These are phyloP conservation scores for Schizaphis graminum DNA, from an alignment of 2,888 invertebrate genomes.

Conservation along the genomic window DNA sequence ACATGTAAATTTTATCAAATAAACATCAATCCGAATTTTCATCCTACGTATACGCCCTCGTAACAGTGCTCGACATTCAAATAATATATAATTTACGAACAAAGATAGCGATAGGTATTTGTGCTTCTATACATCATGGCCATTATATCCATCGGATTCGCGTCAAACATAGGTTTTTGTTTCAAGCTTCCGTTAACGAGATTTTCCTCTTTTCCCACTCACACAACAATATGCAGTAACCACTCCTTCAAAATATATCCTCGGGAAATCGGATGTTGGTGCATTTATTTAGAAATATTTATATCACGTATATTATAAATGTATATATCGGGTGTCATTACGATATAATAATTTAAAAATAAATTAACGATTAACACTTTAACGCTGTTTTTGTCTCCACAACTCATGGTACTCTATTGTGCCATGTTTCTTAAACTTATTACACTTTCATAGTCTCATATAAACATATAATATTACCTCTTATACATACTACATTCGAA, in stretches of 20 bases:
- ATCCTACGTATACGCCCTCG: background rate
- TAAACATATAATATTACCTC: background rate
- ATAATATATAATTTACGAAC: background rate
- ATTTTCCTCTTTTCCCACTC: background rate
- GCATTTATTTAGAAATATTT: background rate
- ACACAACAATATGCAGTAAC: background rate
- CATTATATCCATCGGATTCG: background rate
- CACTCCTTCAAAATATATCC: background rate
- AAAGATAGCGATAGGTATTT: background rate
- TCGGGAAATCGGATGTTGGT: background rate
- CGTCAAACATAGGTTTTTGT: background rate
- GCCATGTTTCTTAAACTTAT: background rate
- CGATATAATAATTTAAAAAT: background rate
- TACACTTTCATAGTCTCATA: background rate
- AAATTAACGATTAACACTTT: background rate
- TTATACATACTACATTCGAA: background rate
- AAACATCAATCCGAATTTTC: background rate
- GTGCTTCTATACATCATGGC: background rate
- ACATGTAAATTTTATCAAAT: background rate
- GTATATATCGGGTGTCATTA: background rate
- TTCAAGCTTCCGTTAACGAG: background rate
- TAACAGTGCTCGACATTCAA: background rate
- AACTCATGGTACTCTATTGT: background rate
- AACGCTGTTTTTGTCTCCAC: background rate
- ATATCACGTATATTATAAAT: background rate